A percentile compares a stretch with the other conserved stretches of the same genome.
Conservation (phyloP, 2,797 vertebrate species). For the Psittacula derbiana region DNA sequence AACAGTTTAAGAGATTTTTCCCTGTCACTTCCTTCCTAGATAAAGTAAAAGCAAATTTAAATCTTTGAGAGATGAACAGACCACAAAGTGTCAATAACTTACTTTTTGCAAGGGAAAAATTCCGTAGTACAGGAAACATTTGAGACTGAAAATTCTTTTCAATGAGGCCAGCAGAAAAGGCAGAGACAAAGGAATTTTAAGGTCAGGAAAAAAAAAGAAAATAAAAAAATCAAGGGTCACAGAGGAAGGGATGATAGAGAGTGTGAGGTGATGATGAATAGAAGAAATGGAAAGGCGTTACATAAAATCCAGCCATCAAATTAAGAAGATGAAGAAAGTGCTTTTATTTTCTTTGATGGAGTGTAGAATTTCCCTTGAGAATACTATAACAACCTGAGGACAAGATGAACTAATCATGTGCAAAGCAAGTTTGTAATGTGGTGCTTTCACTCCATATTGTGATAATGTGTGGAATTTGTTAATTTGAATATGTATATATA, state of each 20-base stretch:
- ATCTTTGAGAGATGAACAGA: not conserved
- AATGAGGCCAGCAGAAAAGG: not conserved
- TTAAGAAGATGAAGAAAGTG: not conserved
- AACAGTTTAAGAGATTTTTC: not conserved
- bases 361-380: not conserved
- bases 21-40: not conserved
- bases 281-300: not conserved
- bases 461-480: not conserved
- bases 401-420: not conserved
- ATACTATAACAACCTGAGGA: not conserved
- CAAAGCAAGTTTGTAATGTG: not conserved
- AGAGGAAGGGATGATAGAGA: not conserved
- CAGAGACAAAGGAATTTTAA: not conserved
- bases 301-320: not conserved
- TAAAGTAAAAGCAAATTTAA: not conserved
- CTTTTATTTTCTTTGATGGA: not conserved
- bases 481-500: not conserved
- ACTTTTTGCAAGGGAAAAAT: not conserved
- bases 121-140: not conserved
- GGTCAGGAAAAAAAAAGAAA: not conserved
- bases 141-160: not conserved
- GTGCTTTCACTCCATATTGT: not conserved
- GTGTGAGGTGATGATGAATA: not conserved
- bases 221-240: not conserved
- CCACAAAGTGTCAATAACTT: not conserved